A percentile compares a stretch with the other conserved stretches of the same genome.
Evolutionary conservation across 2,888 invertebrate species (phyloP).

Genomic region (Pyrrhosoma nymphula): DNA sequence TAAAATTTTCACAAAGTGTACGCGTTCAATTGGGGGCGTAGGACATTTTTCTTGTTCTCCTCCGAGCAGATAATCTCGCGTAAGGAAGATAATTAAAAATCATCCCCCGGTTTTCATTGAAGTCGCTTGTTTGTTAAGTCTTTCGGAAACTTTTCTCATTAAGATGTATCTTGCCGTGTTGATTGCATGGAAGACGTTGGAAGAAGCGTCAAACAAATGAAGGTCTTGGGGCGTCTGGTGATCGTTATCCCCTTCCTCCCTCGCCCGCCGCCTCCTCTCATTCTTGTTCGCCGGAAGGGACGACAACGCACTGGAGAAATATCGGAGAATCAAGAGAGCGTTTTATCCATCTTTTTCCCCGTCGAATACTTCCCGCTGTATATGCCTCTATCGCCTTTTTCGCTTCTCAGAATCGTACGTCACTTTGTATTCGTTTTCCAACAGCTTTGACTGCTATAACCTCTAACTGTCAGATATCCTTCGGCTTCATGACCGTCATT

Average conservation of each 20-base stretch:
- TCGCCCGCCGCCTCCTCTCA: neutral
- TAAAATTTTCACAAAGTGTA: neutral
- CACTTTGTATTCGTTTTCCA: no score
- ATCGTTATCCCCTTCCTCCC: neutral
- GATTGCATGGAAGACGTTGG: neutral
- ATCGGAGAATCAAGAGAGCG: no score
- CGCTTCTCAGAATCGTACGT: no score
- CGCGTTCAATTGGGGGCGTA: neutral
- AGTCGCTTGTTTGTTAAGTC: slow-evolving; percentile 31
- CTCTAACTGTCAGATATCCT: no score
- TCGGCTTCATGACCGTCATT: no score
- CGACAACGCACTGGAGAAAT: neutral
- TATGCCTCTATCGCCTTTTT: no score
- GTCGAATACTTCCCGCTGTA: no score
- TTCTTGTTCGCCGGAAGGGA: neutral
- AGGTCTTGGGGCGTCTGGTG: neutral
- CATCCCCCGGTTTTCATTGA: slow-evolving; percentile 5
- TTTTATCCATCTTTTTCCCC: no score
- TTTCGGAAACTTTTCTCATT: slow-evolving; percentile 36
- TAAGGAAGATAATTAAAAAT: slow-evolving; percentile 36
- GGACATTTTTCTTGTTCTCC: slow-evolving; percentile 31
- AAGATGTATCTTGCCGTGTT: slow-evolving; percentile 30
- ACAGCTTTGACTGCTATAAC: no score
- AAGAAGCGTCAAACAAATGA: slow-evolving; percentile 10
- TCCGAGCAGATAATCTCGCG: neutral